Base-by-base conservation (phyloP, 2,888 invertebrate genomes). In the Drosophila niveifrons region DNA sequence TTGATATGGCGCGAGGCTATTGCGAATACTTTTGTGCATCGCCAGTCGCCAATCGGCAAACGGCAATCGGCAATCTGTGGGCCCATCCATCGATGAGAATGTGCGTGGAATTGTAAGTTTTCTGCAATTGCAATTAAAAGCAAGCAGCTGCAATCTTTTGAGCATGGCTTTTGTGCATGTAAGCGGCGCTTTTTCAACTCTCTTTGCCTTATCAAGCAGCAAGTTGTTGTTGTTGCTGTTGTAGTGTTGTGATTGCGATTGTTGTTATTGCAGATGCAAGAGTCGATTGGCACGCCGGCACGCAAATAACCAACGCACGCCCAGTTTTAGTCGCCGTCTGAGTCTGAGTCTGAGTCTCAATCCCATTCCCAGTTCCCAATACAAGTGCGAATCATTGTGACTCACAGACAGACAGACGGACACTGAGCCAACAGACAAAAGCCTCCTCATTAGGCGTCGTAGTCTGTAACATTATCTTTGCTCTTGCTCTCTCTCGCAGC, bases 121-220 rank as follows among this genome's bases (percentile, higher is more conserved):
- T 28, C 29, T 72, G 62, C 58, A 67, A 72, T 69, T 72, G 89
- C 90, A 89, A 89, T 89, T 90, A 89, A 89, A 90, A 87, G 75
- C 63, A 64, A 62, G 53, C 75, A 85, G 85, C 82, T 82, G 82
- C 88, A 88, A 88, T 76, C 79, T 70, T 62, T 59, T 36, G 70
- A 81, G 83, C 83, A 89, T 89, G 89, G 69, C 65, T 87, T 82
- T 81, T 88, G 83, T 78, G 89, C 89, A 83, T 83, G 89, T 83
- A 69, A 72, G 89, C 89, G 83, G 83, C 87, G 61, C 78, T 88
- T 83, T 79, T 84, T 58, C 71, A 86, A 78, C 75, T 63, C 56
- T 46, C 34, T 56, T 56, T 10, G 72, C 82, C 82, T 82, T 82
- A 82, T 82, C 88, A 88, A 78, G 61, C 79, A 57, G 66, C 57